Base-by-base conservation (phyloP, 1,140 invertebrate genomes). In the Parapsyche elsis region DNA sequence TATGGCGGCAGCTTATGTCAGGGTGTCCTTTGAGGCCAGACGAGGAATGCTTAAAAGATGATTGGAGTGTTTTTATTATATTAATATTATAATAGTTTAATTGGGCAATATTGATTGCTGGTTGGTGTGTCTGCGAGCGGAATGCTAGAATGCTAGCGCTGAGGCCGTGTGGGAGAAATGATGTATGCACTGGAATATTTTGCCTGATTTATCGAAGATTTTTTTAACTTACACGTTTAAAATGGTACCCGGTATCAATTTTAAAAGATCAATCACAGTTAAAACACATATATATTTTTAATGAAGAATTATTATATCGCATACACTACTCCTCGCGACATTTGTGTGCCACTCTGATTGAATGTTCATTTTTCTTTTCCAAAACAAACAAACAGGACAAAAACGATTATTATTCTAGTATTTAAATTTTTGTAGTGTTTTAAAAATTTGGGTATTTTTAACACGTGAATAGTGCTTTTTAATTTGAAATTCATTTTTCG, bases 51-150 rank as follows among this genome's bases (percentile, higher is more conserved):
- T n/a, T 57, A 78, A 45, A 53, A 75, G 81, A 80, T 49, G 79
- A 80, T 59, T 24, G 61, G 78, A 73, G 64, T 79, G 77, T 80
- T 76, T 83, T 78, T 76, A 79, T 76, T 83, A 83, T 81, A 81
- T 81, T 81, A 81, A 81, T 81, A 79, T 81, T 81, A 81, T 83
- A 83, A 83, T 83, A 83, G 82, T 78, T 83, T 83, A 83, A 83
- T 81, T 83, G 80, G 80, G 77, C 24, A 67, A 67, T 67, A 23
- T 67, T 67, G 78, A 82, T 82, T 78, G 75, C 59, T 76, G 78
- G 78, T 49, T 82, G 80, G 82, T 76, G 57, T 83, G 83, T 46
- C 30, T 80, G 79, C 44, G 81, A 71, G 75, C 53, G 80, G 79
- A n/a, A n/a, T n/a, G n/a, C n/a, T n/a, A n/a, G 79, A 80, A 79